phyloP scores from a whole-genome alignment of 35 echinoderm and acorn worm genomes.

The Lytechinus variegatus region DNA sequence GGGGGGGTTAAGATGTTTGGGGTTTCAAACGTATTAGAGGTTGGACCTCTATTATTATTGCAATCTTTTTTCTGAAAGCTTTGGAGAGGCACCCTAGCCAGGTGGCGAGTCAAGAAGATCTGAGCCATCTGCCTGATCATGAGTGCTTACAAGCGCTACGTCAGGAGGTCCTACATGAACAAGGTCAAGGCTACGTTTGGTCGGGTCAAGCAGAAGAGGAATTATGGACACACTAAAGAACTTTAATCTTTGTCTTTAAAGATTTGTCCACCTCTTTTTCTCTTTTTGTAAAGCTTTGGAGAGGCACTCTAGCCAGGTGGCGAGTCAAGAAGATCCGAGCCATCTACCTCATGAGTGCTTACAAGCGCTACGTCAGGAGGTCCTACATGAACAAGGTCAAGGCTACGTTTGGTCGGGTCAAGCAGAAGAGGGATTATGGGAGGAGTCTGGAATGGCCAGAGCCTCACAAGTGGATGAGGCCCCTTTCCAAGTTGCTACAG shows the following conservation, averaged over 20 bases:
- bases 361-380: constrained; percentile 74
- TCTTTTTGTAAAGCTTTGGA: constrained; percentile 66
- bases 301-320: constrained; percentile 87
- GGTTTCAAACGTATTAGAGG: no score
- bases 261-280: no score
- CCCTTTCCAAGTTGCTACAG: constrained; percentile 69
- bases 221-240: no score
- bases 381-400: constrained; percentile 81
- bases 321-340: constrained; percentile 79
- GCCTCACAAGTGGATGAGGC: constrained; percentile 65
- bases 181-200: constrained; percentile 76
- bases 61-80: no score
- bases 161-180: constrained; percentile 71
- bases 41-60: no score
- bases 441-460: constrained; percentile 82
- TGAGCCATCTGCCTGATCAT: constrained; percentile 89
- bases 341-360: constrained; percentile 84
- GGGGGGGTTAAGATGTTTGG: no score
- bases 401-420: constrained; percentile 74
- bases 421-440: constrained; percentile 70
- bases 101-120: constrained; percentile 76
- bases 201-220: constrained; percentile 64
- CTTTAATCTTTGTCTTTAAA: no score
- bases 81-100: constrained; percentile 47
- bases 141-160: constrained; percentile 77